Evolutionary conservation across 2,888 invertebrate species (phyloP), one percentile per base, ranked within the genome.

Genomic region (Drosophila pseudotalamancana): DNA sequence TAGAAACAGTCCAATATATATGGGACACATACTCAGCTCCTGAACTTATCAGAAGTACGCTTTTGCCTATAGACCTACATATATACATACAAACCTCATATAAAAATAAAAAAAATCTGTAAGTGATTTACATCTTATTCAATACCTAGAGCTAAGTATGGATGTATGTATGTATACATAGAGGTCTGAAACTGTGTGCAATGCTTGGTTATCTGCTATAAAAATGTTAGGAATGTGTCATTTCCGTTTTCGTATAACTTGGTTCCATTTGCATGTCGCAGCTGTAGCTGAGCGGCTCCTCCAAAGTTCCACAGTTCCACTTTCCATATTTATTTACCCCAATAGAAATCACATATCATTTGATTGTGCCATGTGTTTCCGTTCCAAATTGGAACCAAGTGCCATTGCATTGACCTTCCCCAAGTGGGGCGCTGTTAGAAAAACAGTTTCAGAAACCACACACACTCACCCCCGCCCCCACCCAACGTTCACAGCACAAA

Each of bases 361-460:
- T 49, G 42, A 70, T 65, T 54, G 37, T 42, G 60, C 34, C 56
- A 57, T 57, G 61, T 61, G 50, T 61, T 74, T 73, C 72, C 71
- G 71, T 42, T 65, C 34, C 65, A 54, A 65, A 65, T 70, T 35
- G 60, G 27, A 46, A 31, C 31, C 53, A 32, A 25, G 21, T 73
- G 54, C 12, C 53, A n/a, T 11, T 46, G 50, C 43, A 35, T 29
- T 61, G 69, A 75, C 75, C 75, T 73, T 73, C 71, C 31, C n/a
- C 27, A 32, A 70, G 21, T 72, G 23, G 50, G 50, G 23, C 18
- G 40, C 61, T 40, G 25, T 37, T 27, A 29, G 34, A 31, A 12
- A 3, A 19, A 3, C 23, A 11, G 19, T 4, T 14, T 14, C n/a
- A n/a, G n/a, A 23, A 23, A 21, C 8, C 4, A 23, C 14, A 37